Percentiles rank a stretch among this genome's conserved stretches.
phyloP scores from a whole-genome alignment of 2,113 vertebrate species.

The Cygnus atratus region DNA sequence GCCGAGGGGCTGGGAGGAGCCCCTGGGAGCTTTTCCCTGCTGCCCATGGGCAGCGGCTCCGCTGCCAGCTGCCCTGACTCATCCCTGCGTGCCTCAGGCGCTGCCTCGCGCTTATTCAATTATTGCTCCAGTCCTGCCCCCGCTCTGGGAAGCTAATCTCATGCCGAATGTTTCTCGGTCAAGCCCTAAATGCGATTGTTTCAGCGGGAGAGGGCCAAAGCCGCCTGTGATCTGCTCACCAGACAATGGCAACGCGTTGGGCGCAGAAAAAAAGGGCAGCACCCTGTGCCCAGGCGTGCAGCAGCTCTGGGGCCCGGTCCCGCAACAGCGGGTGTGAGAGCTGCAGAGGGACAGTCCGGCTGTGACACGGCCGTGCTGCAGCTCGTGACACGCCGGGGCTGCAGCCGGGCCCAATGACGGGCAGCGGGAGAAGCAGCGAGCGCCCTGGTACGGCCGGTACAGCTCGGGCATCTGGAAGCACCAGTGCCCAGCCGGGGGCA shows the following conservation, averaged over 20 bases:
- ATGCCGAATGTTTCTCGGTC: neutral
- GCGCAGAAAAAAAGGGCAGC: rapidly evolving
- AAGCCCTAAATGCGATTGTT: neutral
- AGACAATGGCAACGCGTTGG: neutral
- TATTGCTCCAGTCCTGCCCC: conserved; percentile 9
- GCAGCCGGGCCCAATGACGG: too few species aligned
- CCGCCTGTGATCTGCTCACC: neutral
- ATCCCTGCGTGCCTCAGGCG: neutral
- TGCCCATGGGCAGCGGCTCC: neutral
- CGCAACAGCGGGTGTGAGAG: neutral
- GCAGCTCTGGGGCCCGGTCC: neutral
- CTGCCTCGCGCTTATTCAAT: neutral
- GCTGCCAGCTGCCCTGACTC: conserved; percentile 15
- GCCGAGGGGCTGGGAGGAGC: neutral
- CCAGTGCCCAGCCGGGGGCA: too few species aligned
- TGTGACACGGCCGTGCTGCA: too few species aligned
- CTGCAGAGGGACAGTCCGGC: neutral
- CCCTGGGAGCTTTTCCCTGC: neutral
- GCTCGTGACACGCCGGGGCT: too few species aligned
- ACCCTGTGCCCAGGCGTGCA: neutral
- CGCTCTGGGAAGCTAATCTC: neutral
- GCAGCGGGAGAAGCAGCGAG: too few species aligned
- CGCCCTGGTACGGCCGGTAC: too few species aligned
- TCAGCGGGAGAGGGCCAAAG: neutral
- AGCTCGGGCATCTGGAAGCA: too few species aligned